phyloP scores from a whole-genome alignment of 1,140 invertebrate species.

The Leptinotarsa texana region DNA sequence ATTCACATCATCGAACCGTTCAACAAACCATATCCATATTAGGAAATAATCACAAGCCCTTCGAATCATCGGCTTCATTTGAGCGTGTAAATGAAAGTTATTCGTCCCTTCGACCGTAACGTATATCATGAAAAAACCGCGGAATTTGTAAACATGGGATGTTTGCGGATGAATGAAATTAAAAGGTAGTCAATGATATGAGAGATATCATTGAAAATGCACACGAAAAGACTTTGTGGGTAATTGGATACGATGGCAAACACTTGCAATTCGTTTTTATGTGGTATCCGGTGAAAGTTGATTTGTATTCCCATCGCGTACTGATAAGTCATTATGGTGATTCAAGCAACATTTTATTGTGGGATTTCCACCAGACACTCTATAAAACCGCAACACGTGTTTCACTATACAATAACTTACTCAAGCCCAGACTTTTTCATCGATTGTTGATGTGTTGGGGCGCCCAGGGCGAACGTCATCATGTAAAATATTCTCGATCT shows the following conservation, averaged over 20 bases:
- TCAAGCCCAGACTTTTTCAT: no score
- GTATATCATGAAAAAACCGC: neutral
- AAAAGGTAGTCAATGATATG: conserved; percentile 6
- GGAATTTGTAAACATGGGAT: conserved; percentile 2
- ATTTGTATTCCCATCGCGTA: neutral
- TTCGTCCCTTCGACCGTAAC: neutral
- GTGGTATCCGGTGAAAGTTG: neutral
- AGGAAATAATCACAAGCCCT: neutral
- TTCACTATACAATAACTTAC: no score
- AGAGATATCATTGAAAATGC: neutral
- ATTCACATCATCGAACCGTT: no score
- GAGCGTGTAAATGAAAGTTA: conserved; percentile 4
- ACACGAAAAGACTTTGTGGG: neutral
- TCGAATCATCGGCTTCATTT: neutral
- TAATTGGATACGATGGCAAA: neutral
- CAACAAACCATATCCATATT: neutral
- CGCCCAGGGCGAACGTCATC: no score
- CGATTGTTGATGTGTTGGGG: no score
- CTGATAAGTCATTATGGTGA: no score
- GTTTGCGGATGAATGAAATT: conserved; percentile 5
- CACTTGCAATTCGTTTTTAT: neutral
- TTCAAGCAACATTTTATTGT: no score
- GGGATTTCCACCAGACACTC: no score
- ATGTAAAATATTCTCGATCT: no score
- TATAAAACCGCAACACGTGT: no score